Percentiles rank a stretch among this genome's conserved stretches.
Evolutionary conservation across 2,113 vertebrate species (phyloP).

Genomic region (Anarrhichthys ocellatus): DNA sequence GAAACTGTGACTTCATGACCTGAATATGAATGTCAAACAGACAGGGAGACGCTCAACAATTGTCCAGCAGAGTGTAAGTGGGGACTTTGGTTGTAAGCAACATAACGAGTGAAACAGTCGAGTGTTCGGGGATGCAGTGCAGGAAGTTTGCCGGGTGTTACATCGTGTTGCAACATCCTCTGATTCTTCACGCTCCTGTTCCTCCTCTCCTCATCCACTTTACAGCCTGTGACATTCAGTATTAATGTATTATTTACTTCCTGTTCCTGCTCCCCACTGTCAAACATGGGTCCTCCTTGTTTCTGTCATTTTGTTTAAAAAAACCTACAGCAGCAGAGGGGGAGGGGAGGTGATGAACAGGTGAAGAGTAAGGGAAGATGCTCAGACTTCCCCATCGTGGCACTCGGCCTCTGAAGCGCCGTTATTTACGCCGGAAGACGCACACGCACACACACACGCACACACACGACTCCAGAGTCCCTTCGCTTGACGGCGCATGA

Average conservation of each 20-base stretch:
- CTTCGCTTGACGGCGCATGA: accelerated
- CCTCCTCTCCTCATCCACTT: not conserved
- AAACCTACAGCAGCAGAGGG: constrained; percentile 10
- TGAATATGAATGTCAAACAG: not conserved
- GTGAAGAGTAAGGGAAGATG: not conserved
- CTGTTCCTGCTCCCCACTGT: constrained; percentile 8
- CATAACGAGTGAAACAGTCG: constrained; percentile 1
- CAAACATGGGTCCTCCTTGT: constrained; percentile 16
- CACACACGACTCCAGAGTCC: not conserved
- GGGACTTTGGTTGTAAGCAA: constrained; percentile 40
- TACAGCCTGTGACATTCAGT: not conserved
- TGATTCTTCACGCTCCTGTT: constrained; percentile 43
- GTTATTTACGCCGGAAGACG: no score
- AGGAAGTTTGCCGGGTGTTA: constrained; percentile 41
- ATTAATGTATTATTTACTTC: constrained; percentile 46
- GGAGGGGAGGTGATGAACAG: not conserved
- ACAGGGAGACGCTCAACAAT: not conserved
- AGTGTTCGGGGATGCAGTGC: constrained; percentile 31
- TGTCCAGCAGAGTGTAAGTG: not conserved
- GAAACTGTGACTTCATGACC: not conserved
- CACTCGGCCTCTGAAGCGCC: not conserved
- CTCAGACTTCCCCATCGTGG: not conserved
- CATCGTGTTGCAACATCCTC: constrained; percentile 64
- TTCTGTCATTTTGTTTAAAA: constrained; percentile 7
- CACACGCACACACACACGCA: not conserved